phyloP scores from a whole-genome alignment of 92 coral and sea anemone genomes.

The Bergia sp. region DNA sequence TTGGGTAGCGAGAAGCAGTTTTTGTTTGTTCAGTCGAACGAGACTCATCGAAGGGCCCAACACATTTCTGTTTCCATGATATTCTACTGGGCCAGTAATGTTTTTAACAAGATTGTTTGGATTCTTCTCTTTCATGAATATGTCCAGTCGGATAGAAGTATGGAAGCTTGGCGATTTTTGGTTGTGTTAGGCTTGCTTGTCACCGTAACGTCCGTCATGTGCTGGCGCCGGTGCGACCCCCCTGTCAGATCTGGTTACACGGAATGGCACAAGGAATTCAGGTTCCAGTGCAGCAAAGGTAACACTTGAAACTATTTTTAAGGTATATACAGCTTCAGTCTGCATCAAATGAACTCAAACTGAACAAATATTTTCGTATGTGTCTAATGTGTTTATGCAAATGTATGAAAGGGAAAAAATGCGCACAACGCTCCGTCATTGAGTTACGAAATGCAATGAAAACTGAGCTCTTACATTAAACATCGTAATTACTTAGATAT shows the following conservation, averaged over 20 bases:
- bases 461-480: not conserved
- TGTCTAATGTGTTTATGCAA: not conserved
- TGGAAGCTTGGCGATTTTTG: not conserved
- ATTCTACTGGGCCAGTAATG: not conserved
- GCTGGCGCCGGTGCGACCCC: not conserved
- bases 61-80: too few species aligned
- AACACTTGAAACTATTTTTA: too few species aligned
- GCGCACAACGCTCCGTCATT: not conserved
- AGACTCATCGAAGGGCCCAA: too few species aligned
- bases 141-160: not conserved
- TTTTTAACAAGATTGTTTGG: not conserved
- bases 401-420: not conserved
- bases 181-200: not conserved
- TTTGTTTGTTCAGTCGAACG: too few species aligned
- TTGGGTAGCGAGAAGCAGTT: too few species aligned
- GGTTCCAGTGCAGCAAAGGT: not conserved
- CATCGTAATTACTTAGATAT: too few species aligned
- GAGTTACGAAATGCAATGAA: not conserved
- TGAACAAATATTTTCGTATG: not conserved
- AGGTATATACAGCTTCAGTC: too few species aligned
- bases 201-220: not conserved
- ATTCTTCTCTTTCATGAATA: not conserved
- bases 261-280: conserved; percentile 4
- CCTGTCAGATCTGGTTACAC: conserved; percentile 5
- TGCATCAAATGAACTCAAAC: too few species aligned